Base-by-base conservation (phyloP, 92 coral and sea anemone species). In the Muricea muricata region DNA sequence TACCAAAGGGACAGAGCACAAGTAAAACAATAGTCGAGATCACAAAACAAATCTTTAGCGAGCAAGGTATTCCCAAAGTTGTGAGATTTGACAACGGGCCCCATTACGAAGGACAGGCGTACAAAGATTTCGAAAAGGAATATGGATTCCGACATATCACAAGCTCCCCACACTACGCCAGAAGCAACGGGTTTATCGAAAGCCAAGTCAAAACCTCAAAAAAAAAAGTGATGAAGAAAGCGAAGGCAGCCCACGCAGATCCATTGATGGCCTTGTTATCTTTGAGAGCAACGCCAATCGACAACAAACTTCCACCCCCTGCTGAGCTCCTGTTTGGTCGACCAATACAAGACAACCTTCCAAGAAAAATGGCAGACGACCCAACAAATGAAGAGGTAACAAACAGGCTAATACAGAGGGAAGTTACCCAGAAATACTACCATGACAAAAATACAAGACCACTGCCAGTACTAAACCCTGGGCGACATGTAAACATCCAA, bases 21-120 rank as follows among this genome's bases (percentile, higher is more conserved):
- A 75, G 85, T 12, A 87, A 83, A 48, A 74, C 82, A 45, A 89
- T 90, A 2, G 82, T 80, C 6, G 89, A 83, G 3, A 24, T 77
- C n/a, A 58, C 83, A 29, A 90, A 92, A 63, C 91, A 90, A 30
- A 73, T 89, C 30, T 89, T 86, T 41, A 75, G 92, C 39, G 86
- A 91, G 57, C 90, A 88, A 21, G 90, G 90, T 32, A 70, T 91
- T 11, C 87, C 82, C 21, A 34, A 57, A 34, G 58, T 84, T 20
- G 82, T 91, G 31, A 84, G 82, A 67, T 88, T 86, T 15, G 88
- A 80, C 41, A 89, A 91, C 41, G 94, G 94, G 6, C 92, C 92
- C 23, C 92, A 91, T 60, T 88, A 42, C 65, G 63, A 85, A 69
- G 72, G 81, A 8, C 37, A 75, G 41, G n/a, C n/a, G n/a, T 85